Percentiles rank a stretch among this genome's conserved stretches.
Evolutionary conservation across 2,797 vertebrate species (phyloP).

Genomic region (Mallotus villosus): DNA sequence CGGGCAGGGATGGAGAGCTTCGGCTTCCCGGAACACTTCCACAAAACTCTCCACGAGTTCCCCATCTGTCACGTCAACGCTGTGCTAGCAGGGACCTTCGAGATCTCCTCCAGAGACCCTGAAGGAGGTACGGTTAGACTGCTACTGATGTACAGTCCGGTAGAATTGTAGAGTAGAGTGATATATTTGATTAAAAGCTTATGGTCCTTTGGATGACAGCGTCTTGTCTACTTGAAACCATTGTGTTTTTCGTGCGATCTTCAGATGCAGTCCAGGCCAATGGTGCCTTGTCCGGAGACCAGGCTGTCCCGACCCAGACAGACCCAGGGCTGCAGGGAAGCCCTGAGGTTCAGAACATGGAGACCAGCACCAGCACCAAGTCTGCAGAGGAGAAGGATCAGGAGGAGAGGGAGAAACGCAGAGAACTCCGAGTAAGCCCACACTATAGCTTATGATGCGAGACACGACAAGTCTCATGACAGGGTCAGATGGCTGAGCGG

Average conservation of each 20-base stretch:
- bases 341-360: conserved; percentile 58
- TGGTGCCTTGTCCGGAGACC: conserved; percentile 33
- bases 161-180: neutral
- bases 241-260: neutral
- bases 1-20: conserved; percentile 90
- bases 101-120: conserved; percentile 57
- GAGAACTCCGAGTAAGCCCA: conserved; percentile 78
- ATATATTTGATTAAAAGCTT: too few relatives aligned
- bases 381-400: conserved; percentile 58
- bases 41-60: conserved; percentile 86
- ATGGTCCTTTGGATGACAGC: neutral
- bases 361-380: conserved; percentile 19
- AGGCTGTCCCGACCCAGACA: conserved; percentile 38
- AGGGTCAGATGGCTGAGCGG: too few relatives aligned
- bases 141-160: neutral
- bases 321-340: conserved; percentile 40
- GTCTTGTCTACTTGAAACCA: neutral
- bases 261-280: conserved; percentile 47
- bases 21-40: conserved; percentile 89
- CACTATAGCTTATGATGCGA: neutral
- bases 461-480: too few relatives aligned
- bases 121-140: conserved; percentile 36
- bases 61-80: conserved; percentile 90
- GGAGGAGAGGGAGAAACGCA: conserved; percentile 68
- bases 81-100: conserved; percentile 83